These are phyloP conservation scores for Ispidina lecontei DNA, from an alignment of 2,797 vertebrate genomes.

Conservation along the genomic window DNA sequence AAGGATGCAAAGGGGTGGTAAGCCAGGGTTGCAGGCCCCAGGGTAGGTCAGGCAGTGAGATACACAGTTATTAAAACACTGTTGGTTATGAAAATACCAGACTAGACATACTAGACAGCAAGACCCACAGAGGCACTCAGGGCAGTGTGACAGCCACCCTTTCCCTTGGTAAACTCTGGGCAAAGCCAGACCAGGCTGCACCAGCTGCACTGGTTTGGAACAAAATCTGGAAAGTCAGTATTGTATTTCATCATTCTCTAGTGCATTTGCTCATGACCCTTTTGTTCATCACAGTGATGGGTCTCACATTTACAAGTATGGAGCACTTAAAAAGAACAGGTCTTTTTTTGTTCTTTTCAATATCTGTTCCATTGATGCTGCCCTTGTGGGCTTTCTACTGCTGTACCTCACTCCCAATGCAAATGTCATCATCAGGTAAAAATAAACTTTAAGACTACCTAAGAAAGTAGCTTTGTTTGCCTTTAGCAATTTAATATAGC, in stretches of 20 bases:
- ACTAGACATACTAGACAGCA: background rate
- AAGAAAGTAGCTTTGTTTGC: slow-evolving; percentile 70
- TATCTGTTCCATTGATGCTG: slow-evolving; percentile 42
- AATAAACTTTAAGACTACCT: slow-evolving; percentile 61
- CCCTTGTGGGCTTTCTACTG: slow-evolving; percentile 50
- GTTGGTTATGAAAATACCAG: background rate
- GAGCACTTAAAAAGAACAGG: slow-evolving; percentile 9
- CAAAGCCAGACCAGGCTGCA: background rate
- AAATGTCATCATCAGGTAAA: slow-evolving; percentile 71
- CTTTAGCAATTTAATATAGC: slow-evolving; percentile 68
- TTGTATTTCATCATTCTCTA: background rate
- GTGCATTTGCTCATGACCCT: background rate
- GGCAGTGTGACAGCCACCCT: fast-evolving
- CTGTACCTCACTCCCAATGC: slow-evolving; percentile 61
- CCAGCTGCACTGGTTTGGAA: background rate
- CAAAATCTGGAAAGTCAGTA: background rate
- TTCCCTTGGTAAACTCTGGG: background rate
- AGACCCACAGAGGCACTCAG: background rate
- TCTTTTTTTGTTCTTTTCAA: slow-evolving; percentile 18
- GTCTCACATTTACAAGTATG: slow-evolving; percentile 36
- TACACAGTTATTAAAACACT: background rate
- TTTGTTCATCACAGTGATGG: slow-evolving; percentile 26
- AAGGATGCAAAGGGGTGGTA: background rate
- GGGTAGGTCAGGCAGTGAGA: background rate
- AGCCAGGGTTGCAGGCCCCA: background rate